These are phyloP conservation scores for Melieria picta DNA, from an alignment of 2,888 invertebrate species.

Conservation along the genomic window DNA sequence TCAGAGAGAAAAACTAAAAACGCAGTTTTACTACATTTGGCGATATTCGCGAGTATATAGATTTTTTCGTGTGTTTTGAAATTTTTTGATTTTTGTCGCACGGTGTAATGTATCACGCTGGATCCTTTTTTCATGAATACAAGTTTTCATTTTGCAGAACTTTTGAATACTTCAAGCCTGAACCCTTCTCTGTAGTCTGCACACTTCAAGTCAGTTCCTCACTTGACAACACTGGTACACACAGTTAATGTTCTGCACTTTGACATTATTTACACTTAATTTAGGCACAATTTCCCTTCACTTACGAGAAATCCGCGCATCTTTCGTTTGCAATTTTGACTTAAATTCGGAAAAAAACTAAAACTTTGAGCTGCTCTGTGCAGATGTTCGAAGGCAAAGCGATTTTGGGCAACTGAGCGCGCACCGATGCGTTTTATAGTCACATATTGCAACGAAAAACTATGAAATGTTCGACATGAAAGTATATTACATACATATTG, in stretches of 20 bases:
- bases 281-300: not conserved
- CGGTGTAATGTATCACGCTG: no score
- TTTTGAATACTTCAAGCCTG: no score
- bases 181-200: no score
- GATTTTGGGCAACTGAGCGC: not conserved
- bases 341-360: not conserved
- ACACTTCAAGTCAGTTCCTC: not conserved
- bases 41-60: no score
- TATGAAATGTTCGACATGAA: not conserved
- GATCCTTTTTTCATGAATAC: no score
- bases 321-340: conserved; percentile 22
- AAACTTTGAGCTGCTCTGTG: not conserved
- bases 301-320: conserved; percentile 23
- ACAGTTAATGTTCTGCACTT: not conserved
- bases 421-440: not conserved
- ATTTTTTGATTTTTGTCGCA: no score
- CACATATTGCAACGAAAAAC: no score
- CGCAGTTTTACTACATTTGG: no score
- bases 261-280: not conserved
- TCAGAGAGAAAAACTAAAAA: no score
- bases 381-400: not conserved
- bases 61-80: no score
- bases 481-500: no score
- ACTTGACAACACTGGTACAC: not conserved
- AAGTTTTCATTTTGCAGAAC: no score